Evolutionary conservation across 2,888 invertebrate genomes (phyloP).

Genomic region (Cryptophagus acutangulus): DNA sequence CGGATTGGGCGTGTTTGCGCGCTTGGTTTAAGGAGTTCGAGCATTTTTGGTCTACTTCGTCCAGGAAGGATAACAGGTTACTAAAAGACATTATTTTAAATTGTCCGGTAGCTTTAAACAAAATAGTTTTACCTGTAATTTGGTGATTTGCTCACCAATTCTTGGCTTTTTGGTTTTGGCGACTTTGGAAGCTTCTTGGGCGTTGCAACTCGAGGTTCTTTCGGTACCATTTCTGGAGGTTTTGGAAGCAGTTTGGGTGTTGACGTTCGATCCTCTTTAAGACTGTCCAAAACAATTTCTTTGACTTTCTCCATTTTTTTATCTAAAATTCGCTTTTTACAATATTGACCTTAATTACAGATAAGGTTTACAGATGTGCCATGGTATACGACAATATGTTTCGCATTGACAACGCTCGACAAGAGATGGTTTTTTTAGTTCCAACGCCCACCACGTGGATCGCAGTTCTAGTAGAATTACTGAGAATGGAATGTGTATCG

Average conservation of each 20-base stretch:
- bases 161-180: no score
- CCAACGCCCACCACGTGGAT: no score
- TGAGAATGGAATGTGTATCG: no score
- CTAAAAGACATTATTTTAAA: slow-evolving; percentile 44
- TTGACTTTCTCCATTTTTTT: slow-evolving; percentile 41
- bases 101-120: slow-evolving; percentile 1
- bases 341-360: no score
- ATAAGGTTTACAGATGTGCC: no score
- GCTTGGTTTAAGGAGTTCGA: slow-evolving; percentile 36
- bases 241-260: neutral
- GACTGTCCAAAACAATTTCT: slow-evolving; percentile 29
- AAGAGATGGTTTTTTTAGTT: no score
- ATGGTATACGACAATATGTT: no score
- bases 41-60: slow-evolving; percentile 55
- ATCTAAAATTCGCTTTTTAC: slow-evolving; percentile 30
- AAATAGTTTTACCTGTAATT: slow-evolving; percentile 31
- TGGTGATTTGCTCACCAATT: no score
- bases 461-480: no score
- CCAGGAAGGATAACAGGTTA: slow-evolving; percentile 61
- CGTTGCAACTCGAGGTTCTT: slow-evolving; percentile 19
- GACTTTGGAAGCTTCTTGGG: no score
- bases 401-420: no score
- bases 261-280: slow-evolving; percentile 6
- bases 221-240: slow-evolving; percentile 9
- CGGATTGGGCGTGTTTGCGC: slow-evolving; percentile 33